Conservation (phyloP, 2,797 vertebrate species). For the Anableps anableps region DNA sequence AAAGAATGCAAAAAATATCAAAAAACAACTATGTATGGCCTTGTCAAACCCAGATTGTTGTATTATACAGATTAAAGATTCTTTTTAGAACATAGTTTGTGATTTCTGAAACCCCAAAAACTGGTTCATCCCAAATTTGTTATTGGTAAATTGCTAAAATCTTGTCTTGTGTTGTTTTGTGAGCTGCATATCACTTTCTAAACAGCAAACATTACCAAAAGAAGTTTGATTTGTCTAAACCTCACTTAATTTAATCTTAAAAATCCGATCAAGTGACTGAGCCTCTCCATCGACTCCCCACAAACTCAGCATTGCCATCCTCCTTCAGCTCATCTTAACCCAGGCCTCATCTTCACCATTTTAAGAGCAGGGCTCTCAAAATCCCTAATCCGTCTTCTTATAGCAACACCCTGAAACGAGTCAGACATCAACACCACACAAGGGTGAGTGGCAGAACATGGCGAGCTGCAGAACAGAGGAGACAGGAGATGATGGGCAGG, state of each 20-base stretch:
- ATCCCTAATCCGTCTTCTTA: conserved; percentile 73
- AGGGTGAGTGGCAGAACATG: conserved; percentile 57
- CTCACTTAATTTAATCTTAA: conserved; percentile 77
- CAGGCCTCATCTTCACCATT: conserved; percentile 57
- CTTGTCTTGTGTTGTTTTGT: neutral
- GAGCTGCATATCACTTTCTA: neutral
- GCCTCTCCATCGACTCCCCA: conserved; percentile 10
- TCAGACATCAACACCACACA: conserved; percentile 57
- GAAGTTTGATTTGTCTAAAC: conserved; percentile 60
- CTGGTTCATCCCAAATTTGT: neutral
- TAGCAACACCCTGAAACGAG: conserved; percentile 62
- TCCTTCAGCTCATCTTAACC: conserved; percentile 25
- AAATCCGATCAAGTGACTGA: conserved; percentile 71
- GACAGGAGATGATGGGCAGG: conserved; percentile 36
- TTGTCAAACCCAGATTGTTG: neutral
- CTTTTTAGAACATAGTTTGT: neutral
- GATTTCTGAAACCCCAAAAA: neutral
- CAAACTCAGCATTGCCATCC: neutral
- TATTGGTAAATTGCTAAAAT: neutral
- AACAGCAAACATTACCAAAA: conserved; percentile 52
- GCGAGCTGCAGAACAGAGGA: conserved; percentile 42
- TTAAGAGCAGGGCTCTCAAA: conserved; percentile 58
- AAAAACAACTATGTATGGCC: neutral
- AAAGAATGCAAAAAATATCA: neutral
- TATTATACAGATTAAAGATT: neutral